Percentiles rank a stretch among this genome's conserved stretches.
Conservation (phyloP, 2,113 vertebrate genomes). For the Saguinus imperator region DNA sequence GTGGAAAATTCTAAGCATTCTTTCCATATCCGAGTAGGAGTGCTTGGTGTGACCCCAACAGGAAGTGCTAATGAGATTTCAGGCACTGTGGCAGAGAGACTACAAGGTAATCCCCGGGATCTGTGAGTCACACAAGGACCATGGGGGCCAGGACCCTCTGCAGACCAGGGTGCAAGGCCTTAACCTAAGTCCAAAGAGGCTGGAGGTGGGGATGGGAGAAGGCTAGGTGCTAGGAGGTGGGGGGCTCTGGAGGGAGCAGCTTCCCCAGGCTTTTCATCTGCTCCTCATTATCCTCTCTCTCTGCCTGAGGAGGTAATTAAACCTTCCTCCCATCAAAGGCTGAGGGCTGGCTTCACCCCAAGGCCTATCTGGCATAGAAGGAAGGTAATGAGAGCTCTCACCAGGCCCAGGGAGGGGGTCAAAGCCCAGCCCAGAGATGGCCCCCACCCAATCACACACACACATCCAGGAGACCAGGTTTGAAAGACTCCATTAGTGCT, state of each 20-base stretch:
- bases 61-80: neutral
- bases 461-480: neutral
- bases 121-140: neutral
- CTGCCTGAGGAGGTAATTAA: slow-evolving; percentile 77
- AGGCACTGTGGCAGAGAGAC: neutral
- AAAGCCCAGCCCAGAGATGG: neutral
- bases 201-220: neutral
- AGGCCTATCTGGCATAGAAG: neutral
- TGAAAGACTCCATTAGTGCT: neutral
- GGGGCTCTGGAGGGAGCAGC: neutral
- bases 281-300: slow-evolving; percentile 75
- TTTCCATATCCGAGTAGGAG: neutral
- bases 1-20: neutral
- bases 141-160: neutral
- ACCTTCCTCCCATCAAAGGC: slow-evolving; percentile 66
- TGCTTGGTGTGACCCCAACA: neutral
- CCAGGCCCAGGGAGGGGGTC: neutral
- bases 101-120: too few species aligned
- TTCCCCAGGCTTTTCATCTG: slow-evolving; percentile 71
- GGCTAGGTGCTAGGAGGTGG: neutral
- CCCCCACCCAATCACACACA: neutral
- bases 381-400: slow-evolving; percentile 17
- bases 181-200: neutral
- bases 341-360: slow-evolving; percentile 54
- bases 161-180: neutral